Evolutionary conservation across 2,113 vertebrate species (phyloP).

Genomic region (Gymnocephalus cernua): DNA sequence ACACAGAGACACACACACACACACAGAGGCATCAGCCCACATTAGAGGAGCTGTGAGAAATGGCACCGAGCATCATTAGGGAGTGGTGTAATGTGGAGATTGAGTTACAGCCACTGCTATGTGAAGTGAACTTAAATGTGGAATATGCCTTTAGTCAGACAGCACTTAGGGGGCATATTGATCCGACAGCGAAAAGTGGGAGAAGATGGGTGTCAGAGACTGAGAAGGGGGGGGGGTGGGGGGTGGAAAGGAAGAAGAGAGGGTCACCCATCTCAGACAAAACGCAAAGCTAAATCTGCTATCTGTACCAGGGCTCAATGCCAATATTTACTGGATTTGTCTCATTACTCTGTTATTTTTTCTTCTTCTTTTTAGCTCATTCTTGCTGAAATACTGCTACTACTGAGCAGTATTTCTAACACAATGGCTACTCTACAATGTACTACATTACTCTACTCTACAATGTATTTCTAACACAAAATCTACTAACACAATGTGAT

Average conservation of each 20-base stretch:
- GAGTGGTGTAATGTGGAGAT: constrained; percentile 57
- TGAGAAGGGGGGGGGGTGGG: neutral
- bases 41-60: constrained; percentile 60
- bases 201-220: constrained; percentile 54
- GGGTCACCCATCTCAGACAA: constrained; percentile 27
- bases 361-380: neutral
- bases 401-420: no score
- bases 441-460: no score
- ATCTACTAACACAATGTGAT: neutral
- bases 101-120: constrained; percentile 63
- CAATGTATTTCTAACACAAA: no score
- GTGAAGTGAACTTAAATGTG: constrained; percentile 72
- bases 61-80: constrained; percentile 40
- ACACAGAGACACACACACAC: constrained; percentile 28
- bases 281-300: constrained; percentile 13
- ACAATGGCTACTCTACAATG: no score
- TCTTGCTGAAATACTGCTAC: neutral
- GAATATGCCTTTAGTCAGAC: constrained; percentile 78
- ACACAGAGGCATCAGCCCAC: constrained; percentile 34
- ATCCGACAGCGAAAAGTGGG: constrained; percentile 65
- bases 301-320: constrained; percentile 11
- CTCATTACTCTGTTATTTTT: constrained; percentile 15
- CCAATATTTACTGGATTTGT: constrained; percentile 15
- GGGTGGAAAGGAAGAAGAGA: constrained; percentile 30
- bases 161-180: constrained; percentile 73